Conservation (phyloP, 2,797 vertebrate species). For the Florisuga fusca region DNA sequence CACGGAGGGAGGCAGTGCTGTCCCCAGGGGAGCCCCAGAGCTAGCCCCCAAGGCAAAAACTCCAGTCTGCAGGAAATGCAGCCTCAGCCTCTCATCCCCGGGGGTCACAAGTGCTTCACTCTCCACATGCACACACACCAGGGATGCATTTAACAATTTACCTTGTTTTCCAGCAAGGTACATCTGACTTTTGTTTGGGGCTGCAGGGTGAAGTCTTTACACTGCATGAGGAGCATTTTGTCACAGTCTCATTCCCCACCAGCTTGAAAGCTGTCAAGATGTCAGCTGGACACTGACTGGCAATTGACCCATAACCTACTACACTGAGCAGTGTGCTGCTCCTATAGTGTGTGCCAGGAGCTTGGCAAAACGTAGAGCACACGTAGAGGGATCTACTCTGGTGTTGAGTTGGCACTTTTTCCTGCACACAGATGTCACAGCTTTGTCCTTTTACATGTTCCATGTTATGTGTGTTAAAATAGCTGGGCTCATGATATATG, state of each 20-base stretch:
- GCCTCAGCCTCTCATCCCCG: fast-evolving
- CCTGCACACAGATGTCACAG: background rate
- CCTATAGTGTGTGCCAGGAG: background rate
- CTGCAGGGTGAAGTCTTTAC: background rate
- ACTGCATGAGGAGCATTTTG: background rate
- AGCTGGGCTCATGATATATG: background rate
- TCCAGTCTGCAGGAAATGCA: background rate
- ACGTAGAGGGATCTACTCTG: fast-evolving
- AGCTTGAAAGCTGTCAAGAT: background rate
- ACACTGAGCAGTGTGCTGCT: background rate
- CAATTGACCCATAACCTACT: background rate
- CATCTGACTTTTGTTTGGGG: fast-evolving
- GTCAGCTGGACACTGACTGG: background rate
- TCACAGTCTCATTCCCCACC: background rate
- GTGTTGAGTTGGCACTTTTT: background rate
- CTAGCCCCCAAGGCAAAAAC: background rate
- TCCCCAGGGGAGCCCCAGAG: too few relatives aligned
- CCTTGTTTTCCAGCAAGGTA: background rate
- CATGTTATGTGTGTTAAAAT: background rate
- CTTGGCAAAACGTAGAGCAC: fast-evolving
- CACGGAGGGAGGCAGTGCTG: fast-evolving
- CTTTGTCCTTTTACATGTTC: background rate
- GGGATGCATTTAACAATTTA: background rate
- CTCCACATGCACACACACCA: fast-evolving
- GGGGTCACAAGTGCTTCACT: background rate